Percentiles rank a stretch among this genome's conserved stretches.
Evolutionary conservation across 2,797 vertebrate species (phyloP).

Genomic region (Coilia nasus): DNA sequence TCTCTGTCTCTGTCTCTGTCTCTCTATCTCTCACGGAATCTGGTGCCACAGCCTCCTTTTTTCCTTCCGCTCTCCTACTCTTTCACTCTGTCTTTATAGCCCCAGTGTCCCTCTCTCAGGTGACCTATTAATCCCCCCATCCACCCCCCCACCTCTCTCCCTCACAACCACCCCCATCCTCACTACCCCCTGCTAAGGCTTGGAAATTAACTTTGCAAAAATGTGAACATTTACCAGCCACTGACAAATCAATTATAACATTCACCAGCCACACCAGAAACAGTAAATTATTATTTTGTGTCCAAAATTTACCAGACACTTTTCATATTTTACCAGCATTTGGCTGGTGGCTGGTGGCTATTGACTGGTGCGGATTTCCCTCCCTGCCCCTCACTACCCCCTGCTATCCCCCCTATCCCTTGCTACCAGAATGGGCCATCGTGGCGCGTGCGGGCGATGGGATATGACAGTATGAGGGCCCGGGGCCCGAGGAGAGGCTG

Average conservation of each 20-base stretch:
- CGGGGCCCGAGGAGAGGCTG: slow-evolving; percentile 66
- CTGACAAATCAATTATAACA: no score
- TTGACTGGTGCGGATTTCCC: no score
- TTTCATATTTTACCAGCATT: no score
- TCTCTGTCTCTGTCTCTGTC: not conserved
- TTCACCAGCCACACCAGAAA: not conserved
- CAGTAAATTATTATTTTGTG: no score
- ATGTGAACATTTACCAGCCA: no score
- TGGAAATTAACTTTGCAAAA: no score
- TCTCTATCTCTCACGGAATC: not conserved
- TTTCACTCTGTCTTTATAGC: slow-evolving; percentile 50
- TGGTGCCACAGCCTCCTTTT: no score
- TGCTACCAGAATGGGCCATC: slow-evolving; percentile 64
- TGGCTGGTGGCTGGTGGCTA: no score
- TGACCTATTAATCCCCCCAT: slow-evolving; percentile 75
- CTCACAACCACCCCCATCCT: slow-evolving; percentile 39
- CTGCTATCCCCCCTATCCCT: slow-evolving; percentile 49
- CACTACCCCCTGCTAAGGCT: no score
- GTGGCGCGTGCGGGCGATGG: slow-evolving; percentile 63
- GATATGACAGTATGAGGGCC: slow-evolving; percentile 76
- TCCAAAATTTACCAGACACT: no score
- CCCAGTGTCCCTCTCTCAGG: slow-evolving; percentile 63
- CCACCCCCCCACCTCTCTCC: slow-evolving; percentile 43
- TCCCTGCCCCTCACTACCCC: not conserved
- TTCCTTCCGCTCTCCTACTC: not conserved